Evolutionary conservation across 2,797 vertebrate genomes (phyloP).

Genomic region (Acipenser oxyrinchus): DNA sequence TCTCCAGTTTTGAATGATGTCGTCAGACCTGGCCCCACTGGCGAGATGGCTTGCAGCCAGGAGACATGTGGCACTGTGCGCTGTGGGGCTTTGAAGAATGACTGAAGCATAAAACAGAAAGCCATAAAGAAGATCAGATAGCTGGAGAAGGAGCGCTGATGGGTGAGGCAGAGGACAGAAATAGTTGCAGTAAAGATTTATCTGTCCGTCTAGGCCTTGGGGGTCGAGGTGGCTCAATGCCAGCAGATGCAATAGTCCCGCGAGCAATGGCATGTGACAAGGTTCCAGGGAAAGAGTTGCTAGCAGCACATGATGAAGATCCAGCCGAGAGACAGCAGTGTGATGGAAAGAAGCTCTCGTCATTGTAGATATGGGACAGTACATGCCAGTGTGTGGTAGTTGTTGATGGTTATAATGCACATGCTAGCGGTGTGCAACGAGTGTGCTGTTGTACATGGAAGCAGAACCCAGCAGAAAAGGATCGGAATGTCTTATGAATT

Average conservation of each 20-base stretch:
- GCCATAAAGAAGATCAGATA: conserved; percentile 4
- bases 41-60: background rate
- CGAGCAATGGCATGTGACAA: conserved; percentile 4
- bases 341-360: too few relatives aligned
- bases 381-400: too few relatives aligned
- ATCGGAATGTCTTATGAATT: too few relatives aligned
- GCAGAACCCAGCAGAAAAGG: too few relatives aligned
- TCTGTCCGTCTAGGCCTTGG: background rate
- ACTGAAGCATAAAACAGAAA: background rate
- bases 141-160: background rate
- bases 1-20: background rate
- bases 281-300: background rate
- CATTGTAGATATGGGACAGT: too few relatives aligned
- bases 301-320: too few relatives aligned
- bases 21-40: background rate
- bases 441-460: too few relatives aligned
- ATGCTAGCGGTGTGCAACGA: too few relatives aligned
- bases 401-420: too few relatives aligned
- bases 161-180: background rate
- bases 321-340: too few relatives aligned
- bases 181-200: background rate
- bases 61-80: background rate
- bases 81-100: background rate
- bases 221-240: background rate
- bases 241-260: background rate